Evolutionary conservation across 1,140 invertebrate genomes (phyloP), one percentile per base, ranked within the genome.

Genomic region (Lepidotrigona ventralis): DNA sequence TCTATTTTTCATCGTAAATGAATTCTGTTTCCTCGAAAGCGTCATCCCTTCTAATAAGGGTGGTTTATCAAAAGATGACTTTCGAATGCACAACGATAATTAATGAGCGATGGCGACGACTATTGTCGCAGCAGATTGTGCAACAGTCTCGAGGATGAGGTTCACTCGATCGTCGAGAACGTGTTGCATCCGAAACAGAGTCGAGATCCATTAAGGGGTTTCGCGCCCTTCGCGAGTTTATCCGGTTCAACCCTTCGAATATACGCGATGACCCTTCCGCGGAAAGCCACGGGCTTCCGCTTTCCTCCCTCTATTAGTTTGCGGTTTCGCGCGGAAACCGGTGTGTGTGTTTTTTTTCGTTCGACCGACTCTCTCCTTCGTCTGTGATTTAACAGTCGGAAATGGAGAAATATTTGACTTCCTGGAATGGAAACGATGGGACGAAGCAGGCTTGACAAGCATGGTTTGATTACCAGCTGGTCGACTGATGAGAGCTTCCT

Each of bases 161-260:
- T 79, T 89, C 78, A 76, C 79, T 71, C 79, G 85, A 89, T 88
- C 86, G 85, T 89, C 87, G 69, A 53, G 74, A 85, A 88, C 81
- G 72, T 63, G 77, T 54, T 54, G 23, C 79, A 68, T 71, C 60
- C 81, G 29, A 79, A 63, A 69, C 85, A 64, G 82, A 84, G 79
- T 89, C 82, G 84, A 89, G 88, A 90, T 89, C 86, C 86, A 88
- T 89, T 88, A 90, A 90, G 79, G 78, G 84, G 74, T 80, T 81
- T 88, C 86, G 85, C 75, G 71, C 75, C 74, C 79, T 79, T n/a
- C 51, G 64, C 76, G 77, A 46, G 39, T 70, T 21, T 51, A 77
- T 26, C 9, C 73, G 71, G 26, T 64, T 76, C 33, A 75, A 85
- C 87, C 84, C 72, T 81, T 56, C 80, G 51, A 26, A 56, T 26